phyloP scores from a whole-genome alignment of 2,797 vertebrate species.

The Toxotes lorentzi region DNA sequence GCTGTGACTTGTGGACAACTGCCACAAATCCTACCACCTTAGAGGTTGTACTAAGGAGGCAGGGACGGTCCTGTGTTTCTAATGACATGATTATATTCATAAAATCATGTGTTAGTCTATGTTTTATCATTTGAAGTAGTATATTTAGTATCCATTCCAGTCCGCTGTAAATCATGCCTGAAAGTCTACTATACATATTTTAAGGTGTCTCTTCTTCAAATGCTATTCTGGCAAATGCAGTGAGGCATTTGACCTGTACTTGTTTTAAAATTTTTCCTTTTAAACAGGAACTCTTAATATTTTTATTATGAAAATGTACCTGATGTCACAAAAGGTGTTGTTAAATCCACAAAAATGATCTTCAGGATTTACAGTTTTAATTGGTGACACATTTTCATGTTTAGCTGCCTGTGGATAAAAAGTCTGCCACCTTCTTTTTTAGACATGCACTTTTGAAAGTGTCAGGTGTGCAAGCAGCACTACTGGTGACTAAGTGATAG shows the following conservation, averaged over 20 bases:
- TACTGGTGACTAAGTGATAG: conserved; percentile 35
- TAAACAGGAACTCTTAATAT: background rate
- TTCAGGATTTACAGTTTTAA: background rate
- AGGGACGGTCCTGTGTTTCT: conserved; percentile 4
- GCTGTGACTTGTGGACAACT: conserved; percentile 26
- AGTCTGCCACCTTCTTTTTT: conserved; percentile 19
- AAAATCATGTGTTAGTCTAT: background rate
- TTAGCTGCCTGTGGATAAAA: conserved; percentile 6
- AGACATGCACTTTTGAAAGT: conserved; percentile 17
- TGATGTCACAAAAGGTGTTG: background rate
- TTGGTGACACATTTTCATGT: conserved; percentile 15
- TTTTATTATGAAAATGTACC: background rate
- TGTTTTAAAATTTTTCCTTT: background rate
- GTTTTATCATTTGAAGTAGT: background rate
- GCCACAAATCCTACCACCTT: conserved; percentile 30
- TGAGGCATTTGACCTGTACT: background rate
- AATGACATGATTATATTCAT: conserved; percentile 1
- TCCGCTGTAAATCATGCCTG: background rate
- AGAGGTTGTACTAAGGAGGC: conserved; percentile 19
- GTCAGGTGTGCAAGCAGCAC: background rate
- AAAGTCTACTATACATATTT: background rate
- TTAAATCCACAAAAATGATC: background rate
- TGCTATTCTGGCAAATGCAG: background rate
- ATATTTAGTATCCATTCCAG: background rate
- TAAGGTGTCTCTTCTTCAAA: background rate